A percentile compares a stretch with the other conserved stretches of the same genome.
These are phyloP conservation scores for Meleagris gallopavo DNA, from an alignment of 2,113 vertebrate species.

Conservation along the genomic window DNA sequence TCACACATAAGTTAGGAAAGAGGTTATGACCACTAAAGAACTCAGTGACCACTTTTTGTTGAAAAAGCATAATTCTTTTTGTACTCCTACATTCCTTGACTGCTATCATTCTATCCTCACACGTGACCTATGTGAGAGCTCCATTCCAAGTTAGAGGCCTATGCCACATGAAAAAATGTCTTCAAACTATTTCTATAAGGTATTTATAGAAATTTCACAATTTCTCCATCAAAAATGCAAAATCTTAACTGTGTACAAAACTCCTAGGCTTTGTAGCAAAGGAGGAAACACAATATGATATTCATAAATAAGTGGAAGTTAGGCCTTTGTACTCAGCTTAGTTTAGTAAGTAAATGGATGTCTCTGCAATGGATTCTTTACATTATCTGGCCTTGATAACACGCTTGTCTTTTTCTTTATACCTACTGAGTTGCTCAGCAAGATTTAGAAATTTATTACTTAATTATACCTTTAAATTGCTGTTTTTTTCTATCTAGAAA, in stretches of 20 bases:
- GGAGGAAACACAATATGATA: neutral
- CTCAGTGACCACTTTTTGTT: neutral
- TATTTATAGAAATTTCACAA: neutral
- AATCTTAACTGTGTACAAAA: neutral
- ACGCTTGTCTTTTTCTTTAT: neutral
- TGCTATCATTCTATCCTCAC: accelerated
- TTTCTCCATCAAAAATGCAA: neutral
- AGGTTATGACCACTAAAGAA: neutral
- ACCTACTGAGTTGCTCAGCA: neutral
- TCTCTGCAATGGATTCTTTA: neutral
- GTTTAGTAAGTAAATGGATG: neutral
- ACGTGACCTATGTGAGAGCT: accelerated
- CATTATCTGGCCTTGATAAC: neutral
- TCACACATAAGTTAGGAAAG: neutral
- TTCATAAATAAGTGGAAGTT: neutral
- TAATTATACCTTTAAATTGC: neutral
- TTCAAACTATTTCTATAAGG: neutral
- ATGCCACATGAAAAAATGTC: accelerated
- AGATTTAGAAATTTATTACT: neutral
- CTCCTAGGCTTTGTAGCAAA: neutral
- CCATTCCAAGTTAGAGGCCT: neutral
- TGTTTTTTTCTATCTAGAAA: neutral
- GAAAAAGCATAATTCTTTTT: neutral
- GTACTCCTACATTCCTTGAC: neutral
- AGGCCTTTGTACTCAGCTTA: neutral